Base-by-base conservation (phyloP, 2,797 vertebrate genomes). In the Mormyrops boulengeri region DNA sequence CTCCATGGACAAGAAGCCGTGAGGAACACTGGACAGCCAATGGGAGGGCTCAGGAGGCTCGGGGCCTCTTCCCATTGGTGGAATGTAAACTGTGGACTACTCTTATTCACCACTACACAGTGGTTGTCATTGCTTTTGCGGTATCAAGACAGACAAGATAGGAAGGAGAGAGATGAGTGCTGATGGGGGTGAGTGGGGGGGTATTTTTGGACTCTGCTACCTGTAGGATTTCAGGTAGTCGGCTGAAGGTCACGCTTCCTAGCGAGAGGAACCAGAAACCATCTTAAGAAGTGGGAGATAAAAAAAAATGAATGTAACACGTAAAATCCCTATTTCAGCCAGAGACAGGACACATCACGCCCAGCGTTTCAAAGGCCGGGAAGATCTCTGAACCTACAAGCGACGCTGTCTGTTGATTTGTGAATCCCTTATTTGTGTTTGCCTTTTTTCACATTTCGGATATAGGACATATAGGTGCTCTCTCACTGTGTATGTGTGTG, bases 1-100 rank as follows among this genome's bases (percentile, higher is more conserved):
- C 93, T 96, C 96, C 0, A 93, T 97, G 14, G 97, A 97, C 93
- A 97, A 97, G 90, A 97, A 97, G 91, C 94, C 95, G 57, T 94
- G 88, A 93, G 62, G 22, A 44, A 50, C 88, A 50, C 22, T 80
- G 88, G 9, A 57, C 19, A 14, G 73, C 50, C 19, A 6, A n/a
- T 73, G 50, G 22, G 88, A 30, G 34, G 52, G 69, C 6, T 12
- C n/a, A 9, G 57, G 14, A 22, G n/a, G 91, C 93, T 90, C 60
- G 89, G 92, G 92, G 93, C 93, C 91, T 90, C 47, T 53, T 85
- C 80, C 82, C 85, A 90, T 47, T 88, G 69, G 66, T 4, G 91
- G 22, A 91, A 89, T 89, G 92, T 92, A 91, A 93, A 69, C 17
- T 52, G 47, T 41, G 19, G 66, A 22, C 86, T 88, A 82, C 50